phyloP scores from a whole-genome alignment of 2,113 vertebrate genomes.

The Alethe castanea region DNA sequence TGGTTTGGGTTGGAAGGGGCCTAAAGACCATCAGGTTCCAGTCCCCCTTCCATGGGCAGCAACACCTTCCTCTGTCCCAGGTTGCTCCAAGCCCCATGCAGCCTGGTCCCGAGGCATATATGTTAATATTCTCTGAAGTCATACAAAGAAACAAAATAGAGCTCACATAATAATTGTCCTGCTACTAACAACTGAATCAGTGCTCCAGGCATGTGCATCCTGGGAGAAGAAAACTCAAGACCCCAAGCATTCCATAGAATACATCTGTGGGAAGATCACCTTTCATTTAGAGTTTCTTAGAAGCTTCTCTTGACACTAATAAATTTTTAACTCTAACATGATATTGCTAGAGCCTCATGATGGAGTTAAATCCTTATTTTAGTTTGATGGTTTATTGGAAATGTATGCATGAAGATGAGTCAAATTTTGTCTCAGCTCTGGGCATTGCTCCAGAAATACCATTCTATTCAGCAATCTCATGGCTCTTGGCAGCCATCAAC shows the following conservation, averaged over 20 bases:
- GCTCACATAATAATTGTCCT: not conserved
- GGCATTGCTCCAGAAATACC: conserved; percentile 36
- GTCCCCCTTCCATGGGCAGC: not conserved
- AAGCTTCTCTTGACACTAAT: not conserved
- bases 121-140: not conserved
- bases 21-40: not conserved
- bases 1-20: not conserved
- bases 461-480: conserved; percentile 49
- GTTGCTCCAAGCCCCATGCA: not conserved
- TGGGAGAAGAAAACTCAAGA: not conserved
- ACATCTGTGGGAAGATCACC: not conserved
- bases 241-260: not conserved
- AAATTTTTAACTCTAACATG: not conserved
- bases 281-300: not conserved
- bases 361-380: conserved; percentile 31
- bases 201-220: not conserved
- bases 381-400: conserved; percentile 33
- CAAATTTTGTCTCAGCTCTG: conserved; percentile 54
- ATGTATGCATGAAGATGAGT: conserved; percentile 50
- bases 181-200: not conserved
- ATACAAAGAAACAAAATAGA: not conserved
- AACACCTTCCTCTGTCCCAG: not conserved
- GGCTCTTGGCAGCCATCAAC: conserved; percentile 35
- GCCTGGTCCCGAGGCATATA: not conserved
- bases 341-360: not conserved